Evolutionary conservation across 2,888 invertebrate genomes (phyloP).

Genomic region (Tiliacea aurago): DNA sequence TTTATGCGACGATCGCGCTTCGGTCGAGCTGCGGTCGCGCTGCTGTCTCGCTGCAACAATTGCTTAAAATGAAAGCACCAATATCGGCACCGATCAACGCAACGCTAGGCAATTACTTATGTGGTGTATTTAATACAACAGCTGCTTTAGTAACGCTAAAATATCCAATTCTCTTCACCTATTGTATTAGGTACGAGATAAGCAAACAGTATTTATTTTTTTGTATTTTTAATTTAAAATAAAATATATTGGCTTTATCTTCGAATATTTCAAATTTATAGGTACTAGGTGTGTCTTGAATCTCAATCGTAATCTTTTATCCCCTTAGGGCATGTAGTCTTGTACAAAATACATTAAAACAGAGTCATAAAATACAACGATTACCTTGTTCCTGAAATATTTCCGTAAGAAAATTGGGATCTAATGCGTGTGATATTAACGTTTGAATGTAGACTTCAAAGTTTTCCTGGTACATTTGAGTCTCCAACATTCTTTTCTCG

Average conservation of each 20-base stretch:
- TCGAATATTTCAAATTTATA: not conserved
- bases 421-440: conserved; percentile 96
- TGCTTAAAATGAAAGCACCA: conserved; percentile 62
- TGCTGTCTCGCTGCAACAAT: conserved; percentile 64
- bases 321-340: not conserved
- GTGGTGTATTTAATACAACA: conserved; percentile 2
- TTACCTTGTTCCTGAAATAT: conserved; percentile 97
- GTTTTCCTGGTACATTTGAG: conserved; percentile 95
- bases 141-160: not conserved
- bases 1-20: conserved; percentile 62
- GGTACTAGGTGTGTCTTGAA: not conserved
- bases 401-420: conserved; percentile 96
- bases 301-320: not conserved
- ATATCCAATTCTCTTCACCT: conserved; percentile 17
- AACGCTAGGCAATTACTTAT: conserved; percentile 7
- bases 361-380: conserved; percentile 41
- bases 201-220: not conserved
- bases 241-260: not conserved
- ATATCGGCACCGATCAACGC: conserved; percentile 50
- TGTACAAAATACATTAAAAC: conserved; percentile 8
- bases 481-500: conserved; percentile 94
- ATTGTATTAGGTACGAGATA: conserved; percentile 13
- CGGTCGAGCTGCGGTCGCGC: conserved; percentile 62
- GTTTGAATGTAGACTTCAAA: conserved; percentile 98
- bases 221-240: not conserved